These are phyloP conservation scores for Hirundichthys speculiger DNA, from an alignment of 2,113 vertebrate species.

Conservation along the genomic window DNA sequence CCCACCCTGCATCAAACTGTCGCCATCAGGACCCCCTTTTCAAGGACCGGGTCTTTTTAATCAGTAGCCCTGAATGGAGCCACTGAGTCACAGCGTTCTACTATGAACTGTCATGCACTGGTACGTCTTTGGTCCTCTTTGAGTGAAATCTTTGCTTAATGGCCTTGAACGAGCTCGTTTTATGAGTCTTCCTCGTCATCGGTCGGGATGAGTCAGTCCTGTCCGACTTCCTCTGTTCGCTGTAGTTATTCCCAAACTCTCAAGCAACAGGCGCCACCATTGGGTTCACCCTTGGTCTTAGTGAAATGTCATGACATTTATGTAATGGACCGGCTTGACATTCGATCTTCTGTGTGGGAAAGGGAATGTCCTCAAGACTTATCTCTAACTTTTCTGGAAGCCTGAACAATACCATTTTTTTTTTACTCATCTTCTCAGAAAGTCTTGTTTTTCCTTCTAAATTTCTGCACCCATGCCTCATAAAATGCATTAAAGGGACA, in stretches of 20 bases:
- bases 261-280: neutral
- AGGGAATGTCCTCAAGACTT: neutral
- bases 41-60: neutral
- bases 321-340: neutral
- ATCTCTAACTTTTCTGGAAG: neutral
- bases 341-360: neutral
- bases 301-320: slow-evolving; percentile 22
- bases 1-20: slow-evolving; percentile 8
- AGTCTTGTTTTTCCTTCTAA: too few relatives aligned
- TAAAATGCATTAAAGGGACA: too few relatives aligned
- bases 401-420: neutral
- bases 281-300: neutral
- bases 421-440: too few relatives aligned
- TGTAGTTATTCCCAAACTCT: slow-evolving; percentile 1
- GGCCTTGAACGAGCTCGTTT: neutral
- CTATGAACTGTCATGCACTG: neutral
- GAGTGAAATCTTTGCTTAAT: neutral
- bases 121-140: too few relatives aligned
- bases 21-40: slow-evolving; percentile 11
- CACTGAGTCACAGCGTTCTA: neutral
- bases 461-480: too few relatives aligned
- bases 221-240: neutral
- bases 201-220: neutral
- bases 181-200: neutral
- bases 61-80: neutral